Evolutionary conservation across 2,888 invertebrate species (phyloP).

Genomic region (Drosophila subsilvestris): DNA sequence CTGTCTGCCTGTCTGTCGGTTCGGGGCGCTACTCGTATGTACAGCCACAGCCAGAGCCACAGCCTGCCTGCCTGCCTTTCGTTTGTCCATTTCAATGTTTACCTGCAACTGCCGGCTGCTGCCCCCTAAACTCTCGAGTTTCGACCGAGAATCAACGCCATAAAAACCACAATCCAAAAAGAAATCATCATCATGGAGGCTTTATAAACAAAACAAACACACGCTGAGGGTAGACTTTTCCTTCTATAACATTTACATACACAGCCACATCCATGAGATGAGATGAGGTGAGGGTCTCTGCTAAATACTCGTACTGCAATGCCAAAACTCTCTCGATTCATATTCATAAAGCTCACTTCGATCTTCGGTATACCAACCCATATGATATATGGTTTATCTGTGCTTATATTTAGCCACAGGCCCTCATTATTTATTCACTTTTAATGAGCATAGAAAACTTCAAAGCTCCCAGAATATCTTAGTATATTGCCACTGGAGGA

Average conservation of each 20-base stretch:
- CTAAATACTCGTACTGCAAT: constrained; percentile 21
- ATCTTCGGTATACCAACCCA: background rate
- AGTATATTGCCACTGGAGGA: constrained; percentile 17
- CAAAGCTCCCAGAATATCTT: constrained; percentile 47
- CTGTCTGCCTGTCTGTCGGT: constrained; percentile 49
- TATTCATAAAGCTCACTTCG: constrained; percentile 12
- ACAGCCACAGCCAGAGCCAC: no score
- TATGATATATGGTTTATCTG: constrained; percentile 15
- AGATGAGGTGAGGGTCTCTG: constrained; percentile 13
- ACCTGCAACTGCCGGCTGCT: constrained; percentile 54
- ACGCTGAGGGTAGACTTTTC: constrained; percentile 50
- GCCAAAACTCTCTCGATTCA: constrained; percentile 19
- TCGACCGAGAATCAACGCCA: constrained; percentile 49
- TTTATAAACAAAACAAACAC: constrained; percentile 79
- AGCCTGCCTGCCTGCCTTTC: constrained; percentile 37
- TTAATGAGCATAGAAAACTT: constrained; percentile 68
- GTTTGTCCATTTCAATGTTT: constrained; percentile 63
- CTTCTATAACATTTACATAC: constrained; percentile 10
- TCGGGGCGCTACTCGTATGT: constrained; percentile 41
- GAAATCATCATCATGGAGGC: constrained; percentile 53
- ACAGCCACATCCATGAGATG: background rate
- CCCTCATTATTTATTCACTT: constrained; percentile 69
- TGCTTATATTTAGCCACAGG: constrained; percentile 30
- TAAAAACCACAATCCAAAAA: constrained; percentile 67
- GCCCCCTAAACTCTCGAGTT: constrained; percentile 22